Evolutionary conservation across 2,888 invertebrate genomes (phyloP), one percentile per base, ranked within the genome.

Genomic region (Cenopis cana): DNA sequence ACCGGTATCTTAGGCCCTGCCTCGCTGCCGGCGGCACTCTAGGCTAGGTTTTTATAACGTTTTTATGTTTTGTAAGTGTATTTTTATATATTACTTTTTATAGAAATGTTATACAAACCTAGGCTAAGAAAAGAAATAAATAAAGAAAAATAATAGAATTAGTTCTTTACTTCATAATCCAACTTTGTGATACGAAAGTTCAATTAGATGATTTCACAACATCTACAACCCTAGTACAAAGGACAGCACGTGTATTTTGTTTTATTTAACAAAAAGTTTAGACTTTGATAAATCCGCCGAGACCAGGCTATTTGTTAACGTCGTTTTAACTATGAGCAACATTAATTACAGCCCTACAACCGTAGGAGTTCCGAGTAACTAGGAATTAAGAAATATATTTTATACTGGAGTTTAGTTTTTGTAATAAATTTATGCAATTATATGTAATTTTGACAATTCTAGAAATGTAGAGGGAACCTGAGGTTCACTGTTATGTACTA

Each of bases 241-340:
- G 59, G 70, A 59, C 65, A 65, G 70, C 60, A 52, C 33, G n/a
- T 54, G 24, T 59, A 24, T 54, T 59, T 46, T 66, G 24, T 65
- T 66, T 54, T 70, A 54, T 70, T 36, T 46, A 71, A 49, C 67
- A 67, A 71, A 71, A 67, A 71, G 61, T 71, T 55, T 61, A 55
- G 71, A 71, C 71, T 71, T 71, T 71, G 71, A 71, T 71, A 71
- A 71, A 71, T 71, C 57, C 61, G 17, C 56, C 50, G 49, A 67
- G 67, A 67, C 71, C 71, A 55, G 38, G 66, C 66, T 55, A 71
- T 71, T 67, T 61, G 61, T 71, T 71, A 61, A 50, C 71, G 71
- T 71, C 71, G 54, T 67, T 71, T 71, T 67, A 71, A 71, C 66
- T 71, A 71, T 71, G 71, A 67, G 67, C 71, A 49, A 71, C 71